A percentile compares a stretch with the other conserved stretches of the same genome.
Evolutionary conservation across 2,888 invertebrate species (phyloP).

Genomic region (Stenurella melanura): DNA sequence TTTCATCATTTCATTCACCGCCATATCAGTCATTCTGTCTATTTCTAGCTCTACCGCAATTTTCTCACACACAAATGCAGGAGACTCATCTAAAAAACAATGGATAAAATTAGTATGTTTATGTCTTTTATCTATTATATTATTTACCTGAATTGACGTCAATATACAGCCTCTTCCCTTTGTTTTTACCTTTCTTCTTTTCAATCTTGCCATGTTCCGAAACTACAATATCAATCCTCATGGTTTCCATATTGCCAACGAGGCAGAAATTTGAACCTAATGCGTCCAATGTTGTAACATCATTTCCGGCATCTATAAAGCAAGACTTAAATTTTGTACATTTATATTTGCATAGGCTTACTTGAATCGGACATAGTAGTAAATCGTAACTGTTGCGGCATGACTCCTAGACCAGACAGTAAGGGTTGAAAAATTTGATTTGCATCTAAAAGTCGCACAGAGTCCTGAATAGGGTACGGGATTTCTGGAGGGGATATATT

Average conservation of each 20-base stretch:
- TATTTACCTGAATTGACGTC: constrained; percentile 65
- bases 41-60: constrained; percentile 93
- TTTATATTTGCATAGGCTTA: constrained; percentile 47
- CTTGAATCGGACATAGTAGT: constrained; percentile 70
- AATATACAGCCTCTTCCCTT: constrained; percentile 68
- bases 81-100: constrained; percentile 78
- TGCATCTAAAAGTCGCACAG: constrained; percentile 90
- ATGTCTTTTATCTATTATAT: not conserved
- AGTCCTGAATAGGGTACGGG: constrained; percentile 87
- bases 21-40: constrained; percentile 92
- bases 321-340: constrained; percentile 1
- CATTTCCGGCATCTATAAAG: constrained; percentile 74
- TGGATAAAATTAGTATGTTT: not conserved
- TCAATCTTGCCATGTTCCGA: constrained; percentile 86
- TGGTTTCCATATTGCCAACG: constrained; percentile 88
- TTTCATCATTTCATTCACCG: constrained; percentile 88
- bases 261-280: constrained; percentile 91
- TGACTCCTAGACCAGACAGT: constrained; percentile 90
- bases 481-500: constrained; percentile 73
- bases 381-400: constrained; percentile 87
- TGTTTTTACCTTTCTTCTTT: constrained; percentile 75
- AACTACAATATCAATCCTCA: constrained; percentile 95
- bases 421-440: constrained; percentile 96
- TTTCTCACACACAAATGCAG: constrained; percentile 94
- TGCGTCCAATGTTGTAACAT: constrained; percentile 86